Evolutionary conservation across 1,140 invertebrate species (phyloP), one percentile per base, ranked within the genome.

Genomic region (Phocides pigmalion): DNA sequence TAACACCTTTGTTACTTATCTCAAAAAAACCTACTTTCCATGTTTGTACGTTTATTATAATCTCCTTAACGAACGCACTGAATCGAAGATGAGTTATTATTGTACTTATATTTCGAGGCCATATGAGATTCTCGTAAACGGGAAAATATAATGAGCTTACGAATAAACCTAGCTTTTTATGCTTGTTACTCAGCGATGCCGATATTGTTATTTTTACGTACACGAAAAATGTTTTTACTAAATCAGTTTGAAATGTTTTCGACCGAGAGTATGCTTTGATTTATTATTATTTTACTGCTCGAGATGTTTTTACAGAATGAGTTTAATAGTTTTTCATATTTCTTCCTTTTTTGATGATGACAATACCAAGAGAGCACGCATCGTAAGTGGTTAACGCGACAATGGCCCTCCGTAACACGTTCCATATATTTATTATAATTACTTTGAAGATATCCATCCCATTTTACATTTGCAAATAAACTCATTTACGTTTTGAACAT

Each of bases 71-170:
- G 16, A 53, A 37, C 50, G 32, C 16, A 37, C 50, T 39, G 50
- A 56, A 56, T 56, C 53, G 20, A 56, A 56, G 39, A 56, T 56
- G 39, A 56, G 37, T 56, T 44, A 44, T n/a, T 28, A 28, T 42
- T 56, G 39, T 56, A 4, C 20, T 44, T 56, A 22, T 19, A 32
- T 42, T 25, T 20, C 53, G 39, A 44, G 53, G 53, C 9, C 20
- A 12, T 56, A 25, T 12, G 9, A 28, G 19, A 11, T 44, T 44
- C 41, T 56, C 14, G 19, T 14, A 42, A 56, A 56, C 19, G 20
- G 19, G 12, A 56, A 54, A 54, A 54, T 56, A 44, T 44, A 44
- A 56, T 56, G 53, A 56, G 53, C 19, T 56, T 42, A 42, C 20
- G 20, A 42, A 42, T 22, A 56, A 56, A 42, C 53, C 37, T 28